A percentile compares a stretch with the other conserved stretches of the same genome.
Evolutionary conservation across 1,140 invertebrate species (phyloP).

Genomic region (Dreissena polymorpha): DNA sequence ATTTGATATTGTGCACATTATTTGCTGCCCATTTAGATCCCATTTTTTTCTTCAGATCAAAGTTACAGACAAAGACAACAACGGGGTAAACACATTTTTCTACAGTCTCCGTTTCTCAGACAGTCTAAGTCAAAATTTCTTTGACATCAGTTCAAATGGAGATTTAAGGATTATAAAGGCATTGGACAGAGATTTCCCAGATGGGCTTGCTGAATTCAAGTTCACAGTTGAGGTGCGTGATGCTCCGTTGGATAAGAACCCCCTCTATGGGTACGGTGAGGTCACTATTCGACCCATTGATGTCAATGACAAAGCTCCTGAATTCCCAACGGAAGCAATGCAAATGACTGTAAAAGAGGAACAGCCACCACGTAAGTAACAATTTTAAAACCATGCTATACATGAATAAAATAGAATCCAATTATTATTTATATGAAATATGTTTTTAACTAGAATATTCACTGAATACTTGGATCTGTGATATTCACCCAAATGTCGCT

Average conservation of each 20-base stretch:
- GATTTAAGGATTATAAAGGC: slow-evolving; percentile 84
- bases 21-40: background rate
- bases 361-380: slow-evolving; percentile 18
- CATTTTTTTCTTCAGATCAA: slow-evolving; percentile 86
- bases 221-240: slow-evolving; percentile 99
- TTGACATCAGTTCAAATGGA: slow-evolving; percentile 94
- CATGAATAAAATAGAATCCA: background rate
- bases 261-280: slow-evolving; percentile 94
- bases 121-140: slow-evolving; percentile 94
- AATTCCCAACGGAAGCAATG: slow-evolving; percentile 83
- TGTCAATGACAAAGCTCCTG: slow-evolving; percentile 98
- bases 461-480: background rate
- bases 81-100: slow-evolving; percentile 95
- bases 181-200: slow-evolving; percentile 97
- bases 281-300: slow-evolving; percentile 98
- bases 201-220: slow-evolving; percentile 96
- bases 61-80: slow-evolving; percentile 95
- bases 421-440: background rate
- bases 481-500: background rate
- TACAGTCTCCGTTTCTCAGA: slow-evolving; percentile 97
- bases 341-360: slow-evolving; percentile 65
- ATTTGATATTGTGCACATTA: background rate
- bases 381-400: background rate
- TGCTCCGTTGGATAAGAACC: slow-evolving; percentile 84
- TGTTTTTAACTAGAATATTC: background rate